These are phyloP conservation scores for Drosophila neotestacea DNA, from an alignment of 2,888 invertebrate species.

Conservation along the genomic window DNA sequence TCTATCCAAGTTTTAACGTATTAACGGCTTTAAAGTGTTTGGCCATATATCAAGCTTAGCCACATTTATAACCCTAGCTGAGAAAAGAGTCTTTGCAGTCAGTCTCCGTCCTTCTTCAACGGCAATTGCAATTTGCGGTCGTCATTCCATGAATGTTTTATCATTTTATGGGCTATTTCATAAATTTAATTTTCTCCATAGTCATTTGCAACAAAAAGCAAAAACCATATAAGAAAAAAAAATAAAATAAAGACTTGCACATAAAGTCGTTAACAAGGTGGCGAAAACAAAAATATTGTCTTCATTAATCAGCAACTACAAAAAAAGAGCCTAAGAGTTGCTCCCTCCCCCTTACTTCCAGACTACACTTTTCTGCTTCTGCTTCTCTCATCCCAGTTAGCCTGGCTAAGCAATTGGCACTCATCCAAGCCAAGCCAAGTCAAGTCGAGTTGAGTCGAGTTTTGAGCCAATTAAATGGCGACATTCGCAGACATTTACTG, in stretches of 20 bases:
- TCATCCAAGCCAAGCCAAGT: slow-evolving; percentile 41
- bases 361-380: not conserved
- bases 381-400: not conserved
- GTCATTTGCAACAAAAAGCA: slow-evolving; percentile 35
- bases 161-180: slow-evolving; percentile 63
- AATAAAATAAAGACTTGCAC: slow-evolving; percentile 15
- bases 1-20: not conserved
- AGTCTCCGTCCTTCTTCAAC: not conserved
- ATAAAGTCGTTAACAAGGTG: slow-evolving; percentile 64
- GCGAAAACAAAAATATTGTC: slow-evolving; percentile 43
- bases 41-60: slow-evolving; percentile 48
- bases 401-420: slow-evolving; percentile 35
- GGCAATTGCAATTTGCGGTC: slow-evolving; percentile 22
- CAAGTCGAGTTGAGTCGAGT: slow-evolving; percentile 38
- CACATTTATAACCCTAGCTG: slow-evolving; percentile 58
- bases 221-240: not conserved
- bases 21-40: slow-evolving; percentile 32
- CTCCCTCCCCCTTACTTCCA: not conserved
- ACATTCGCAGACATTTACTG: slow-evolving; percentile 52
- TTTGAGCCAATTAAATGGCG: slow-evolving; percentile 77
- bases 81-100: not conserved
- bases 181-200: slow-evolving; percentile 64
- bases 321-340: slow-evolving; percentile 4
- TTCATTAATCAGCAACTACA: slow-evolving; percentile 65
- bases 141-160: slow-evolving; percentile 29